Evolutionary conservation across 2,888 invertebrate species (phyloP).

Genomic region (Lymantria dispar): DNA sequence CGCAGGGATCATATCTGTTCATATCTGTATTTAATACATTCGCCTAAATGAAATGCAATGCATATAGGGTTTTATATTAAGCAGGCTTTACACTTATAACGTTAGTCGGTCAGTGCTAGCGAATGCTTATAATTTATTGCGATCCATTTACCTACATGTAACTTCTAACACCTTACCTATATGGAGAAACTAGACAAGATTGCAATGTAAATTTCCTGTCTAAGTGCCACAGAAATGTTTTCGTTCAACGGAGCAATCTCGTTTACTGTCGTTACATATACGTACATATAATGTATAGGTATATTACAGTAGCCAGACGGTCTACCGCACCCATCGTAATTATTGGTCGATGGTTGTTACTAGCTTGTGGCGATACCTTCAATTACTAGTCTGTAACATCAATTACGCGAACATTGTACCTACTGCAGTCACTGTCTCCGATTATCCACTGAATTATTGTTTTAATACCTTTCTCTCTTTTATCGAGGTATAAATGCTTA

Average conservation of each 20-base stretch:
- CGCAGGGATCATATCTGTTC: no score
- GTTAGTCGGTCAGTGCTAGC: no score
- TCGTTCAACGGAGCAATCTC: neutral
- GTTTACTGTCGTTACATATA: neutral
- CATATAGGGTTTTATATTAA: no score
- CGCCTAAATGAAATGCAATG: no score
- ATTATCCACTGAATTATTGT: neutral
- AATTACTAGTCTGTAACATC: constrained; percentile 28
- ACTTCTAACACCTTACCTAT: neutral
- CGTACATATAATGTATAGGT: constrained; percentile 1
- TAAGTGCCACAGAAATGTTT: neutral
- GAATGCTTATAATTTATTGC: neutral
- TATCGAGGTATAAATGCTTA: neutral
- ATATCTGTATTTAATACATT: no score
- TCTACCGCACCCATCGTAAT: constrained; percentile 44
- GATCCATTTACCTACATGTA: constrained; percentile 1
- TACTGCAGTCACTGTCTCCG: constrained; percentile 3
- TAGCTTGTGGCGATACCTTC: constrained; percentile 22
- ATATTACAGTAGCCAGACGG: constrained; percentile 36
- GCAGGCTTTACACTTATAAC: no score
- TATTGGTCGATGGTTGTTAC: constrained; percentile 20
- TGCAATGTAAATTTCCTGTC: neutral
- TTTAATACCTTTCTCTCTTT: neutral
- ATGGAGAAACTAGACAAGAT: neutral
- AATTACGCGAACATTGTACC: constrained; percentile 17